A percentile compares a stretch with the other conserved stretches of the same genome.
phyloP scores from a whole-genome alignment of 2,888 invertebrate genomes.

The Eurois occulta region DNA sequence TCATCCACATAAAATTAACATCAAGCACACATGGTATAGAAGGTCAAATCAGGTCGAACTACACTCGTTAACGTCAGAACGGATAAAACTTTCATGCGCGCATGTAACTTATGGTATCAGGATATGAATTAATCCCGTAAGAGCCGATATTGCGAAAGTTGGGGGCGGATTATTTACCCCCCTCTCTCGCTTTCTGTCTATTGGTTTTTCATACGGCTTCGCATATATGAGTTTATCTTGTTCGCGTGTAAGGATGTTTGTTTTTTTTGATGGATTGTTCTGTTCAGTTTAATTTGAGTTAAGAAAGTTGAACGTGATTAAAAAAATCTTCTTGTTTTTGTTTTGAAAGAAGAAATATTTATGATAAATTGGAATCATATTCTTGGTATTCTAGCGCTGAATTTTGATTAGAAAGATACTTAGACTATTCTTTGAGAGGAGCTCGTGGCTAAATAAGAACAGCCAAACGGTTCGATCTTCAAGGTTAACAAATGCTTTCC shows the following conservation, averaged over 20 bases:
- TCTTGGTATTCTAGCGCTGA: neutral
- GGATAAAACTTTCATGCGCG: conserved; percentile 75
- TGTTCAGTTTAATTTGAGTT: neutral
- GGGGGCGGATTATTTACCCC: conserved; percentile 71
- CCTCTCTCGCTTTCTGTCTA: conserved; percentile 57
- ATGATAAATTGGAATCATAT: neutral
- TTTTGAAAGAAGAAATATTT: neutral
- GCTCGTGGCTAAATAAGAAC: neutral
- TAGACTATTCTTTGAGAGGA: neutral
- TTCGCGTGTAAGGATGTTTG: conserved; percentile 60
- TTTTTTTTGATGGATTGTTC: conserved; percentile 29
- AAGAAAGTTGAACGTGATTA: neutral
- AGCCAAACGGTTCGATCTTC: neutral
- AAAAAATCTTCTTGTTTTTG: neutral
- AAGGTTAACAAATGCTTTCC: neutral
- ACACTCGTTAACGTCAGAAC: conserved; percentile 73
- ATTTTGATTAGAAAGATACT: neutral
- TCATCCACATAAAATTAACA: conserved; percentile 56
- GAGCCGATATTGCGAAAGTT: conserved; percentile 79
- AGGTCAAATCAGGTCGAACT: conserved; percentile 65
- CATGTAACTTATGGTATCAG: conserved; percentile 75
- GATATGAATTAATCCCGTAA: conserved; percentile 80
- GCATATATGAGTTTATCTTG: conserved; percentile 60
- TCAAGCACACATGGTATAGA: conserved; percentile 53
- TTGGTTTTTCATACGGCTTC: conserved; percentile 70